A percentile compares a stretch with the other conserved stretches of the same genome.
phyloP scores from a whole-genome alignment of 2,113 vertebrate genomes.

The Alces alces region DNA sequence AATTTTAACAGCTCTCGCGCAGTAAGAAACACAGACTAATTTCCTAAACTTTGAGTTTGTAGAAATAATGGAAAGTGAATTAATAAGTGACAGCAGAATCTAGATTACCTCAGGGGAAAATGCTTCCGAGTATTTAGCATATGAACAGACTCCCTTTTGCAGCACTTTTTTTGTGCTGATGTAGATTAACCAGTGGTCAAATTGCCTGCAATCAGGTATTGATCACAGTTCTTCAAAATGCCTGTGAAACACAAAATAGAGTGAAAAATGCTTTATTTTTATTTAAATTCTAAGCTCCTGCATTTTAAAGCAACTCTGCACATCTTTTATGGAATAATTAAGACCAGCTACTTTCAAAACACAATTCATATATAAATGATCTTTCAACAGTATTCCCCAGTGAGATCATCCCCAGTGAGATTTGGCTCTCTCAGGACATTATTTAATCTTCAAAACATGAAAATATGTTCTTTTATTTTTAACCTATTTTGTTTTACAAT shows the following conservation, averaged over 20 bases:
- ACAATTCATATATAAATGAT: background rate
- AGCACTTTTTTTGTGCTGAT: slow-evolving; percentile 49
- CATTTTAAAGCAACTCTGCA: slow-evolving; percentile 23
- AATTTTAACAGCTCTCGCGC: background rate
- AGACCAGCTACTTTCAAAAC: background rate
- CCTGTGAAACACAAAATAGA: slow-evolving; percentile 9
- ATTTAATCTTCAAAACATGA: background rate
- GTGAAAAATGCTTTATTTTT: background rate
- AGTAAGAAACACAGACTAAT: background rate
- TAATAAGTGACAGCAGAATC: slow-evolving; percentile 52
- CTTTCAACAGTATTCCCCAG: background rate
- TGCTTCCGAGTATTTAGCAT: slow-evolving; percentile 36
- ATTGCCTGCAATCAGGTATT: slow-evolving; percentile 52
- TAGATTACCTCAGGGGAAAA: slow-evolving; percentile 39
- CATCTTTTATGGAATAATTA: slow-evolving; percentile 18
- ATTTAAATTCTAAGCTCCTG: slow-evolving; percentile 22
- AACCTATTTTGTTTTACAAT: background rate
- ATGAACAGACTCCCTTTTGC: slow-evolving; percentile 22
- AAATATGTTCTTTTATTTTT: background rate
- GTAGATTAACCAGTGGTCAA: slow-evolving; percentile 40
- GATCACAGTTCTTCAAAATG: slow-evolving; percentile 44
- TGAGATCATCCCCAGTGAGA: background rate
- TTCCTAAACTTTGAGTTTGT: slow-evolving; percentile 23
- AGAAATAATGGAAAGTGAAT: slow-evolving; percentile 47
- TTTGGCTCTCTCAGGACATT: background rate